Base-by-base conservation (phyloP, 2,888 invertebrate genomes). In the Neoascia interrupta region DNA sequence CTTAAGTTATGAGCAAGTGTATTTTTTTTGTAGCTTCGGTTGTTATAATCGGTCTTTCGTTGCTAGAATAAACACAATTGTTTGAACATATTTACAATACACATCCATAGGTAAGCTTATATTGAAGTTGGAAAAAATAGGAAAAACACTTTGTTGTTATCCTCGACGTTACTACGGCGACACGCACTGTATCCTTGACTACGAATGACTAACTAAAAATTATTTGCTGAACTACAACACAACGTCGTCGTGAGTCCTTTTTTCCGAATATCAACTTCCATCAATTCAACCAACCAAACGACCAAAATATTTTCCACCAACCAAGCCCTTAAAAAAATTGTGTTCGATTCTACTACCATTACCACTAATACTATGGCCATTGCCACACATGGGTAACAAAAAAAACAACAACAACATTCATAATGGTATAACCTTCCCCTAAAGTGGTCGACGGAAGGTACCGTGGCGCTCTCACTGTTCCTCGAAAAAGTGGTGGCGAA, bases 171-270 rank as follows among this genome's bases (percentile, higher is more conserved):
- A 81, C 81, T 81, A 79, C 76, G 76, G 81, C 81, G 80, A 85
- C 85, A 84, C 85, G 84, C 83, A 82, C 85, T 82, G 88, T 88
- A 88, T 88, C 88, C 88, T 88, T 88, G 88, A 84, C 88, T 85
- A 88, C 88, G 86, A 85, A 83, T 85, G 87, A 88, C 88, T 88
- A 88, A 88, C 88, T 86, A 85, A 87, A 87, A 87, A 87, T 86
- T 87, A 87, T 87, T 88, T 88, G 86, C 84, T 83, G 84, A 82
- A 81, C 81, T 82, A 80, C 63, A 81, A 63, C 66, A 82, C 81
- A 81, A 82, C 82, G 81, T 81, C 58, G 64, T 18, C 58, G 64
- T 64, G 72, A 73, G 79, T 79, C 79, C 79, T 79, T 66, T 34
- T 69, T 63, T 21, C 31, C 76, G 72, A 79, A 76, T 74, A 72